Percentiles rank a stretch among this genome's conserved stretches.
Evolutionary conservation across 2,888 invertebrate species (phyloP).

Genomic region (Ectropis crepuscularia): DNA sequence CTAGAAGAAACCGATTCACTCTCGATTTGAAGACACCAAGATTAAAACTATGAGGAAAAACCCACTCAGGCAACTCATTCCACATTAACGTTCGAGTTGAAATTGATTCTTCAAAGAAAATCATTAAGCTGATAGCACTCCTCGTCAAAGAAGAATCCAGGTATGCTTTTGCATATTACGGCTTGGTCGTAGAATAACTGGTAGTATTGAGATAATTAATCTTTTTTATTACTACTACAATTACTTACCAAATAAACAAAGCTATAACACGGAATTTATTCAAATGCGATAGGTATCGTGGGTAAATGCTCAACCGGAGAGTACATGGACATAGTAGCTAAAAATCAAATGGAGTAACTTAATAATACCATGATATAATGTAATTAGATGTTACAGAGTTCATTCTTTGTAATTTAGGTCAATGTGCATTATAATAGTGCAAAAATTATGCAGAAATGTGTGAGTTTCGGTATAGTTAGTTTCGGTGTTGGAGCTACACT

Average conservation of each 20-base stretch:
- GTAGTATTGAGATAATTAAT: too few relatives aligned
- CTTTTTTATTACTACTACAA: background rate
- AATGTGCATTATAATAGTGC: background rate
- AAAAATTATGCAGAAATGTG: background rate
- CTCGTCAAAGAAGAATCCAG: too few relatives aligned
- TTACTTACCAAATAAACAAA: slow-evolving; percentile 3
- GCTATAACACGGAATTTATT: background rate
- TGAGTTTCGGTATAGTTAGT: background rate
- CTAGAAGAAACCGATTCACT: too few relatives aligned
- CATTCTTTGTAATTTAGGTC: slow-evolving; percentile 9
- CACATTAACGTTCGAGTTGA: too few relatives aligned
- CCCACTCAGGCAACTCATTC: too few relatives aligned
- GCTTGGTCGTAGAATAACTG: too few relatives aligned
- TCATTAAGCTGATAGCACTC: too few relatives aligned
- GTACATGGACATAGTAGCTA: background rate
- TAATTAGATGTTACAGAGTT: slow-evolving; percentile 7
- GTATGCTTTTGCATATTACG: too few relatives aligned
- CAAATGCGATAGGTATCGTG: slow-evolving; percentile 3
- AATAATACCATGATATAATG: slow-evolving; percentile 1
- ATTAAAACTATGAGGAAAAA: too few relatives aligned
- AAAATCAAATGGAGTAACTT: background rate
- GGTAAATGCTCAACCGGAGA: background rate
- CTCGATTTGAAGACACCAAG: too few relatives aligned
- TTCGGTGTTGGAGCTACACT: too few relatives aligned
- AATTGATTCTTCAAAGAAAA: too few relatives aligned